These are phyloP conservation scores for Triops longicaudatus DNA, from an alignment of 1,140 invertebrate species.

Conservation along the genomic window DNA sequence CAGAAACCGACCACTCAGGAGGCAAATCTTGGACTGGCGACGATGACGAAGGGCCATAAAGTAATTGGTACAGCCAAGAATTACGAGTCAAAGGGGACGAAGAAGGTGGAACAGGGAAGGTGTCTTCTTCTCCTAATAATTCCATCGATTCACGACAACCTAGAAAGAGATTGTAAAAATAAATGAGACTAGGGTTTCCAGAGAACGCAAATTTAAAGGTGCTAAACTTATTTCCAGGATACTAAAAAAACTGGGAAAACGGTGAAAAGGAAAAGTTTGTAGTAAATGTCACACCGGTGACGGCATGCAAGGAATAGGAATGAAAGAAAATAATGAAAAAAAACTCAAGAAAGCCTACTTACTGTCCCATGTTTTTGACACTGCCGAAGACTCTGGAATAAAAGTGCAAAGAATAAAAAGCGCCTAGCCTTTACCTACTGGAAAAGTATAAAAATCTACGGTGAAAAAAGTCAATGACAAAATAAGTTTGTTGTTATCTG, in stretches of 20 bases:
- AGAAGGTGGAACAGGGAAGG: constrained; percentile 1
- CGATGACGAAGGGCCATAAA: neutral
- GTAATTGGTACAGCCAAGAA: neutral
- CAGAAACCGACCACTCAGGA: neutral
- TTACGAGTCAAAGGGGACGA: neutral
- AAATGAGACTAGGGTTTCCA: neutral
- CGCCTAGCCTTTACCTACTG: neutral
- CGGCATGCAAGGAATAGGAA: neutral
- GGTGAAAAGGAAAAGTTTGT: too few species aligned
- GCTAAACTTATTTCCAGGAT: too few species aligned
- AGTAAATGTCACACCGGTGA: neutral
- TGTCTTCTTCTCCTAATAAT: neutral
- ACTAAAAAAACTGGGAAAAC: too few species aligned
- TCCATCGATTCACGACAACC: neutral
- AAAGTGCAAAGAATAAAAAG: neutral
- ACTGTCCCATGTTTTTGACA: neutral
- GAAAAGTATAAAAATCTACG: neutral
- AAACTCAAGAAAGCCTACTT: neutral
- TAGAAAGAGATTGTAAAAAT: neutral
- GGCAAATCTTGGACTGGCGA: neutral
- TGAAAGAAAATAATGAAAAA: neutral
- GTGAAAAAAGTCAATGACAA: neutral
- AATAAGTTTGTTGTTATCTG: constrained; percentile 13
- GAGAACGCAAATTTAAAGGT: neutral
- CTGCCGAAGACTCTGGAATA: neutral